A percentile compares a stretch with the other conserved stretches of the same genome.
Evolutionary conservation across 2,113 vertebrate genomes (phyloP).

Genomic region (Thunnus thynnus): DNA sequence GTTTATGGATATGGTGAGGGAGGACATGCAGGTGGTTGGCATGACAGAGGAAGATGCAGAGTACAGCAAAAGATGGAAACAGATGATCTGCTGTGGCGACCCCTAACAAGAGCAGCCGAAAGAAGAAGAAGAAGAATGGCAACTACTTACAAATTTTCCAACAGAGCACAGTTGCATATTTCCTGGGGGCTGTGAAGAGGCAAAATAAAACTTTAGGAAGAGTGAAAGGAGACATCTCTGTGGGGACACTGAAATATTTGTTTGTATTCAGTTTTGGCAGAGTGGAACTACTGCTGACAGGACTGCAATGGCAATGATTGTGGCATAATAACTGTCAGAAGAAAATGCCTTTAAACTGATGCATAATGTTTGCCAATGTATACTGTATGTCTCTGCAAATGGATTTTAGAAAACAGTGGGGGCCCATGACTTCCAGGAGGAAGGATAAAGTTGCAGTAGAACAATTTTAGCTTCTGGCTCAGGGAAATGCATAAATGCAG

Average conservation of each 20-base stretch:
- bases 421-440: not conserved
- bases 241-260: slow-evolving; percentile 1
- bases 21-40: too few relatives aligned
- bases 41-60: too few relatives aligned
- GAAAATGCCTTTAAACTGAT: not conserved
- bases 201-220: slow-evolving; percentile 23
- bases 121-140: too few relatives aligned
- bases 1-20: too few relatives aligned
- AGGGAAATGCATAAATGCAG: too few relatives aligned
- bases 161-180: slow-evolving; percentile 12
- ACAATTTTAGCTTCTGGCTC: not conserved
- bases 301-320: slow-evolving; percentile 14
- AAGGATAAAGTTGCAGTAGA: slow-evolving; percentile 1
- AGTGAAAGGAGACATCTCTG: slow-evolving; percentile 1
- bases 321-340: slow-evolving; percentile 6
- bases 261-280: slow-evolving; percentile 10
- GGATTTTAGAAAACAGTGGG: slow-evolving; percentile 9
- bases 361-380: slow-evolving; percentile 16
- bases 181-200: not conserved
- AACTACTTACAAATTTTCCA: not conserved
- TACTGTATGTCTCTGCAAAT: slow-evolving; percentile 10
- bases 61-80: too few relatives aligned
- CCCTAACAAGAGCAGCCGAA: too few relatives aligned
- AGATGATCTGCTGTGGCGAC: too few relatives aligned
- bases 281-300: slow-evolving; percentile 30